Percentiles rank a stretch among this genome's conserved stretches.
Evolutionary conservation across 2,888 invertebrate species (phyloP).

Genomic region (Orthonychiurus folsomi): DNA sequence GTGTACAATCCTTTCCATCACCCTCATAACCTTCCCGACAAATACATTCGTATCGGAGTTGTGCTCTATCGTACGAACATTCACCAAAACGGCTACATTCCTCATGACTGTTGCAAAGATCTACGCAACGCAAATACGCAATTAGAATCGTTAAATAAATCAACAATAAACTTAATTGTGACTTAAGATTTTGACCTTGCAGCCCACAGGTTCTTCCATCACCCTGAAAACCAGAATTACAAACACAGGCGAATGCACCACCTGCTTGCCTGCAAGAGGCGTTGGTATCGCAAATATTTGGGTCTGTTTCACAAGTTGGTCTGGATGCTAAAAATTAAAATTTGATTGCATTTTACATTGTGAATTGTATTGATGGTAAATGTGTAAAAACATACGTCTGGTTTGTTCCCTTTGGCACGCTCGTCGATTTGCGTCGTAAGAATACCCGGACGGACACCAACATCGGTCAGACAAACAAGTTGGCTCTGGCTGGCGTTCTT

Average conservation of each 20-base stretch:
- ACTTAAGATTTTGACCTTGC: conserved; percentile 45
- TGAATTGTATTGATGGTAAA: no score
- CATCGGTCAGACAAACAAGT: conserved; percentile 49
- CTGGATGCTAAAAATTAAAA: background rate
- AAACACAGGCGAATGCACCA: conserved; percentile 58
- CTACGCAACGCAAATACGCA: no score
- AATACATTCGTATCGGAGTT: conserved; percentile 29
- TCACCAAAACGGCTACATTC: conserved; percentile 39
- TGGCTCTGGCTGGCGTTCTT: conserved; percentile 46
- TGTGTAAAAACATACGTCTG: background rate
- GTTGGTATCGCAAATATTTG: conserved; percentile 57
- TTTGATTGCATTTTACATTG: background rate
- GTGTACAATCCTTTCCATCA: conserved; percentile 42
- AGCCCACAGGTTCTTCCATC: conserved; percentile 68
- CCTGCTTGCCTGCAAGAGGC: conserved; percentile 67
- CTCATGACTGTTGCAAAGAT: conserved; percentile 36
- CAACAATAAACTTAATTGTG: conserved; percentile 6
- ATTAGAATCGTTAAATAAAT: conserved; percentile 7
- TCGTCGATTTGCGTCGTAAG: conserved; percentile 44
- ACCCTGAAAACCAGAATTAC: conserved; percentile 70
- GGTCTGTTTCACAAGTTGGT: conserved; percentile 18
- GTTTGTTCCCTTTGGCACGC: background rate
- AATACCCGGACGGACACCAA: conserved; percentile 54
- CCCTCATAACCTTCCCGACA: conserved; percentile 35
- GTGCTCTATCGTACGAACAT: conserved; percentile 33